phyloP scores from a whole-genome alignment of 1,140 invertebrate genomes.

The Nomia melanderi region DNA sequence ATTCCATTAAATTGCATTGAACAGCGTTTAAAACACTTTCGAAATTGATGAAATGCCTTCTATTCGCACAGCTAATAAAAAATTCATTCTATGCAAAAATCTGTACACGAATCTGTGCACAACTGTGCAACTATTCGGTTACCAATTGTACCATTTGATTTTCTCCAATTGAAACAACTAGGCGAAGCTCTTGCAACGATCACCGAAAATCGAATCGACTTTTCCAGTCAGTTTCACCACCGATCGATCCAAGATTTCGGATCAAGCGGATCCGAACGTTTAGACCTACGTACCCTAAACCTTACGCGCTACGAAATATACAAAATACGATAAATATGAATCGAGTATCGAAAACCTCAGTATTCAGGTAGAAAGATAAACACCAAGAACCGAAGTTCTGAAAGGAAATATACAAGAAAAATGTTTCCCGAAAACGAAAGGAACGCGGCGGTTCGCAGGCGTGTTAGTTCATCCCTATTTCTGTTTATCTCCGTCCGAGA shows the following conservation, averaged over 20 bases:
- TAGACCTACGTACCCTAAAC: neutral
- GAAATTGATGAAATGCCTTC: too few species aligned
- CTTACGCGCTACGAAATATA: neutral
- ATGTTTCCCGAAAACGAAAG: neutral
- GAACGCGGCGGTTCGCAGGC: neutral
- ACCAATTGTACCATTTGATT: neutral
- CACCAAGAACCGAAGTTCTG: neutral
- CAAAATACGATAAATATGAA: conserved; percentile 5
- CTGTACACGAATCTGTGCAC: neutral
- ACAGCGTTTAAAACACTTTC: too few species aligned
- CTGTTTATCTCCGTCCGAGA: neutral
- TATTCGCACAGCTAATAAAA: too few species aligned
- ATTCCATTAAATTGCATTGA: neutral
- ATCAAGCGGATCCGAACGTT: neutral
- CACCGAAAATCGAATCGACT: neutral
- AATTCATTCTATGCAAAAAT: too few species aligned
- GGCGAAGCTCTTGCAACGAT: too few species aligned
- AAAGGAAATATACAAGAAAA: neutral
- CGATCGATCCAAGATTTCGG: neutral
- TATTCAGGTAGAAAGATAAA: neutral
- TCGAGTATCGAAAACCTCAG: neutral
- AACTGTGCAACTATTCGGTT: neutral
- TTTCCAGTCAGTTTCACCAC: neutral
- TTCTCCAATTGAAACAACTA: neutral
- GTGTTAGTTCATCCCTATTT: neutral